Percentiles rank a stretch among this genome's conserved stretches.
These are phyloP conservation scores for Muscicapa comitata DNA, from an alignment of 2,797 vertebrate genomes.

Conservation along the genomic window DNA sequence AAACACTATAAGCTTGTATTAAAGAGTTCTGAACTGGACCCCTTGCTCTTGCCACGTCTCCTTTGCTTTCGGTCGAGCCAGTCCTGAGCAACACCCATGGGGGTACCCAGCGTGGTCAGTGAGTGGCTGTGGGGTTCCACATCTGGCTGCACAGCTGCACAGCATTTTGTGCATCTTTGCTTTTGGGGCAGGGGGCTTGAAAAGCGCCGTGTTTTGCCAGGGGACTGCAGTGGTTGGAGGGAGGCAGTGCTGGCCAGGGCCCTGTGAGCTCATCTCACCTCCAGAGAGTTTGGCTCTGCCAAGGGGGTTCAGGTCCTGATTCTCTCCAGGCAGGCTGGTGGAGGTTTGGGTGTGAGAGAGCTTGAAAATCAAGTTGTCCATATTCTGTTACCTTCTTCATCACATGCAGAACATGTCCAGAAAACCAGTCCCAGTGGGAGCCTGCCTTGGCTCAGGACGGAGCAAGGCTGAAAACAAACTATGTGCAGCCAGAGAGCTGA, in stretches of 20 bases:
- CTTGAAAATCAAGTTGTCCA: background rate
- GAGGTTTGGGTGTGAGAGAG: background rate
- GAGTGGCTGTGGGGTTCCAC: background rate
- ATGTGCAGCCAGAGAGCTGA: background rate
- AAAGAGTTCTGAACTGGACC: slow-evolving; percentile 71
- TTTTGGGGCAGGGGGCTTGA: background rate
- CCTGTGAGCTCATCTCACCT: accelerated
- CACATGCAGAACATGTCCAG: background rate
- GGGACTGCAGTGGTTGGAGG: background rate
- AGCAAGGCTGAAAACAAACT: background rate
- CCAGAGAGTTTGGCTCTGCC: background rate
- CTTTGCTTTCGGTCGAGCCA: background rate
- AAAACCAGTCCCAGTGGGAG: background rate
- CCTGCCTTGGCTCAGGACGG: background rate
- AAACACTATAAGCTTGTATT: slow-evolving; percentile 70
- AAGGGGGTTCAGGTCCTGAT: background rate
- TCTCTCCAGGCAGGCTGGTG: background rate
- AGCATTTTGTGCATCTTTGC: accelerated
- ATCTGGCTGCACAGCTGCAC: background rate
- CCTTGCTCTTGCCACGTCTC: background rate
- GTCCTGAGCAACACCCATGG: accelerated
- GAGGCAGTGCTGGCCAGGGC: accelerated
- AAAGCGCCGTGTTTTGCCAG: accelerated
- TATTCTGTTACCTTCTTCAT: background rate
- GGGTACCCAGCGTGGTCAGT: accelerated